Evolutionary conservation across 1,140 invertebrate species (phyloP).

Genomic region (Drosophila persimilis): DNA sequence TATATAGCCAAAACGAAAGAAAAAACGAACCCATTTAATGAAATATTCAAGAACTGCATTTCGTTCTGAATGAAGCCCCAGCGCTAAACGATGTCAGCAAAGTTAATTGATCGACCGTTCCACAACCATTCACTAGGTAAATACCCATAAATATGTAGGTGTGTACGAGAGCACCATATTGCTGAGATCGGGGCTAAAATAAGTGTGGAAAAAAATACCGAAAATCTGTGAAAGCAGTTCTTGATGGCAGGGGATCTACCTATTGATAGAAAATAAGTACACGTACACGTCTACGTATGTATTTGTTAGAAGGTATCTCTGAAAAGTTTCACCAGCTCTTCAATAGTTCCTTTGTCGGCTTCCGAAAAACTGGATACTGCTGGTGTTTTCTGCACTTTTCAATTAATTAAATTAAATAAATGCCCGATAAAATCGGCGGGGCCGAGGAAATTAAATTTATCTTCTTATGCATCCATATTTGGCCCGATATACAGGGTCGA

Average conservation of each 20-base stretch:
- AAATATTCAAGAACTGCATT: slow-evolving; percentile 45
- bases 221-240: neutral
- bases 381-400: slow-evolving; percentile 48
- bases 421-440: slow-evolving; percentile 45
- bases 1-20: slow-evolving; percentile 22
- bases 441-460: slow-evolving; percentile 70
- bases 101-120: slow-evolving; percentile 64
- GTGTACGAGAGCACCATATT: neutral
- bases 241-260: too few species aligned
- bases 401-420: slow-evolving; percentile 67
- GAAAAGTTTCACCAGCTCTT: too few species aligned
- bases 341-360: slow-evolving; percentile 2
- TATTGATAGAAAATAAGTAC: too few species aligned
- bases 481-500: slow-evolving; percentile 5
- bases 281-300: too few species aligned
- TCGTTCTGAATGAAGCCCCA: slow-evolving; percentile 65
- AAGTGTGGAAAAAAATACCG: neutral
- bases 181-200: slow-evolving; percentile 51
- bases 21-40: slow-evolving; percentile 14
- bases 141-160: slow-evolving; percentile 1
- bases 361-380: slow-evolving; percentile 18
- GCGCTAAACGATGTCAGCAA: slow-evolving; percentile 56
- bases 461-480: slow-evolving; percentile 42
- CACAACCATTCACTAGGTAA: slow-evolving; percentile 11
- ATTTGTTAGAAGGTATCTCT: too few species aligned